Evolutionary conservation across 2,888 invertebrate species (phyloP), one percentile per base, ranked within the genome.

Genomic region (Epistrophe grossulariae): DNA sequence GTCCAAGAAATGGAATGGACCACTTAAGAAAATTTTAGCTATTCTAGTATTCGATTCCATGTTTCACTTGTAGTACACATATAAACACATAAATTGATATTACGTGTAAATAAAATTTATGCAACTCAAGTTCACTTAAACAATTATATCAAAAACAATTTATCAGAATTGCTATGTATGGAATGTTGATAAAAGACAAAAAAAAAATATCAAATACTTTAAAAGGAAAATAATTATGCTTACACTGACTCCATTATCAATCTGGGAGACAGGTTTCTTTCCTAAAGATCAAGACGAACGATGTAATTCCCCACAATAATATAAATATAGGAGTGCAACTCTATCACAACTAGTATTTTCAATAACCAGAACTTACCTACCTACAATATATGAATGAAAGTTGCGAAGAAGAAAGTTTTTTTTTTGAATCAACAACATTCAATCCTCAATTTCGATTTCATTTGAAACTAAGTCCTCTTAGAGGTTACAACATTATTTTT

Each of bases 401-500:
- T 87, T 87, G 74, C 24, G 31, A n/a, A 38, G 79, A 82, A 79
- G 85, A 87, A 87, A 87, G 85, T 82, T 81, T 73, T 70, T 73
- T 80, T 45, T 48, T 24, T 50, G 28, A 11, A 60, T 62, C 78
- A 59, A 43, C 35, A 55, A 43, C 35, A 55, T 43, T 43, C 24
- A 40, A 66, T 31, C 48, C 64, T 68, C 81, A 52, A 24, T 82
- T 87, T 87, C 85, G 71, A 79, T 87, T 87, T 82, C 85, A 87
- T 87, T 87, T 82, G 57, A 59, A 71, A 48, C 19, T 24, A 59
- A 79, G 74, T 82, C 85, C 82, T 87, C 85, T n/a, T 40, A 15
- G 78, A 70, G 66, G 59, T 79, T 79, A 76, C 82, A 87, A 43
- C 82, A 78, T 68, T 84, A n/a, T 52, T 80, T 4, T 15, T 52